Percentiles rank a stretch among this genome's conserved stretches.
Evolutionary conservation across 2,113 vertebrate genomes (phyloP).

Genomic region (Picathartes gymnocephalus): DNA sequence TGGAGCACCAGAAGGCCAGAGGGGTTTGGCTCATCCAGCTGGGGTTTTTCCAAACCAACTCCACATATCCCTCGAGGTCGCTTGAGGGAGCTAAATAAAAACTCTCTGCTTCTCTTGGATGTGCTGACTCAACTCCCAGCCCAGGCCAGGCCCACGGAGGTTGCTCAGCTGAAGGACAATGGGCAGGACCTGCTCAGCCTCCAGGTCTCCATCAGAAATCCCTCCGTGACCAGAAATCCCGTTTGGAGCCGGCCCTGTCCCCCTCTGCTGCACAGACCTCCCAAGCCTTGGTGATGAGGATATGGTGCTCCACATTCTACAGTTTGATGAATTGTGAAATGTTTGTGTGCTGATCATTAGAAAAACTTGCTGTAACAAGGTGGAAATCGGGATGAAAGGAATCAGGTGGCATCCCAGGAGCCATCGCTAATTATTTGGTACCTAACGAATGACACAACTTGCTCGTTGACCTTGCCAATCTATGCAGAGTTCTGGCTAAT

Average conservation of each 20-base stretch:
- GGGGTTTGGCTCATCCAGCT: neutral
- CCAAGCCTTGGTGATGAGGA: neutral
- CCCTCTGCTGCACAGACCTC: neutral
- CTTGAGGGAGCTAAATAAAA: neutral
- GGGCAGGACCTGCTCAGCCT: neutral
- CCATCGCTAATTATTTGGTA: neutral
- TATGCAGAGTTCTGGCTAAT: neutral
- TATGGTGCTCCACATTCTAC: neutral
- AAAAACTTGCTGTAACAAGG: neutral
- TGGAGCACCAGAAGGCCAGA: neutral
- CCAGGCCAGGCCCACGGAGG: accelerated
- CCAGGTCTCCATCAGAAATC: neutral
- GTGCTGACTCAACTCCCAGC: neutral
- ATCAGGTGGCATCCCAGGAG: neutral
- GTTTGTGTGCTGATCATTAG: accelerated
- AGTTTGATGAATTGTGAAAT: neutral
- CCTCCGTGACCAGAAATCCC: neutral
- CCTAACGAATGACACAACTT: neutral
- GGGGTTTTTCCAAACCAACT: neutral
- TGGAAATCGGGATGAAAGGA: neutral
- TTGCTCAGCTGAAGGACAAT: accelerated
- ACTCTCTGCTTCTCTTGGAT: neutral
- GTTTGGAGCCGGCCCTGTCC: neutral
- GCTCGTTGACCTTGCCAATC: neutral
- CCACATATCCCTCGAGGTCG: neutral